phyloP scores from a whole-genome alignment of 2,888 invertebrate species.

The Lysandra bellargus region DNA sequence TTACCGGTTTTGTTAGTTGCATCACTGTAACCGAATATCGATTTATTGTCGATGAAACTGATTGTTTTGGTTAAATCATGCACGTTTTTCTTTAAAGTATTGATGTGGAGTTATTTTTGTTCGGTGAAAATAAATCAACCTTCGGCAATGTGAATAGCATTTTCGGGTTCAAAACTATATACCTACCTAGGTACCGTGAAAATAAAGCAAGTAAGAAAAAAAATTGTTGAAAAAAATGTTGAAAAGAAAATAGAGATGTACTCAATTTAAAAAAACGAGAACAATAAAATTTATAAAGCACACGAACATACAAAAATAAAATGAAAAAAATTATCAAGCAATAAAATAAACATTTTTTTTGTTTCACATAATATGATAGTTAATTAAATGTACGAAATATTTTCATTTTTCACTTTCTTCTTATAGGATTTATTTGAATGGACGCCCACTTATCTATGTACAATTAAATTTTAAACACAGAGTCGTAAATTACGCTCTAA shows the following conservation, averaged over 20 bases:
- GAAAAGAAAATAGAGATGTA: too few relatives aligned
- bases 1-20: constrained; percentile 24
- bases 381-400: not conserved
- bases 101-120: not conserved
- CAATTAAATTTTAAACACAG: not conserved
- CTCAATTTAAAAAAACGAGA: too few relatives aligned
- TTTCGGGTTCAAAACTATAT: too few relatives aligned
- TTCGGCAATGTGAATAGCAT: too few relatives aligned
- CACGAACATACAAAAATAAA: too few relatives aligned
- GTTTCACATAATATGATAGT: not conserved
- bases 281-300: too few relatives aligned
- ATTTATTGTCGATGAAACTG: not conserved
- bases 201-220: too few relatives aligned
- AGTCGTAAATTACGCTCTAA: not conserved
- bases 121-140: too few relatives aligned
- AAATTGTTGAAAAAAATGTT: too few relatives aligned
- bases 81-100: not conserved
- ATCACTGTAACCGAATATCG: not conserved
- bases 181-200: too few relatives aligned
- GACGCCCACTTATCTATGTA: not conserved
- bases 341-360: constrained; percentile 7
- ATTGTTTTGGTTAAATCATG: not conserved
- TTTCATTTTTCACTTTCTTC: not conserved
- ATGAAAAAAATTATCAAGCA: too few relatives aligned
- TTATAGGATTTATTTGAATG: not conserved